Base-by-base conservation (phyloP, 2,797 vertebrate species). In the Galagoides demidoff region DNA sequence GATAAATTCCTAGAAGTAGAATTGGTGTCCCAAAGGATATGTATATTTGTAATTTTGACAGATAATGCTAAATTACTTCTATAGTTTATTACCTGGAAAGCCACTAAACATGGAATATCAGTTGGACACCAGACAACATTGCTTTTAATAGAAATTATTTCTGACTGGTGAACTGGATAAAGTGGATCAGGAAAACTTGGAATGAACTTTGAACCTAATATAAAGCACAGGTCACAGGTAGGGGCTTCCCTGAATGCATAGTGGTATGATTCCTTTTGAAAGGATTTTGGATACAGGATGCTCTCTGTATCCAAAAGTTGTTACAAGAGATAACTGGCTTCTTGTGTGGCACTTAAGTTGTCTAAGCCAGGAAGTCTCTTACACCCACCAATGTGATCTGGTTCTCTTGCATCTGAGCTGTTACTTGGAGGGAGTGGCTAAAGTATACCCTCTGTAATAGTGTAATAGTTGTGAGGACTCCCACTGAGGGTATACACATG, bases 1-100 rank as follows among this genome's bases (percentile, higher is more conserved):
- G 73, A 29, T 79, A 93, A 93, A 92, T 93, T 85, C 17, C 20
- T 93, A 55, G 37, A 95, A 93, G n/a, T 92, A 4, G 76, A 93
- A 83, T 88, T 85, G 7, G 20, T 85, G 31, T n/a, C 29, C 52
- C 63, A 91, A 95, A 73, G 49, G 22, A 1, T 87, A 61, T 68
- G 9, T 66, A 31, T 78, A 64, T 84, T 63, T 96, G 20, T 85
- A 73, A 94, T 87, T 76, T 95, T 64, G 16, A 81, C 45, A 73
- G 31, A 61, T n/a, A 73, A 63, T 88, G 37, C 25, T 63, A 81
- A 89, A 74, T 89, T 81, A 9, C 52, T 20, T 70, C 27, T 89
- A 5, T 73, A 74, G 29, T 71, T 84, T 84, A 92, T 64, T 96
- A 19, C 39, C 22, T 61, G 27, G 52, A 92, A 64, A 37, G 12